Base-by-base conservation (phyloP, 2,797 vertebrate species). In the Argya squamiceps region DNA sequence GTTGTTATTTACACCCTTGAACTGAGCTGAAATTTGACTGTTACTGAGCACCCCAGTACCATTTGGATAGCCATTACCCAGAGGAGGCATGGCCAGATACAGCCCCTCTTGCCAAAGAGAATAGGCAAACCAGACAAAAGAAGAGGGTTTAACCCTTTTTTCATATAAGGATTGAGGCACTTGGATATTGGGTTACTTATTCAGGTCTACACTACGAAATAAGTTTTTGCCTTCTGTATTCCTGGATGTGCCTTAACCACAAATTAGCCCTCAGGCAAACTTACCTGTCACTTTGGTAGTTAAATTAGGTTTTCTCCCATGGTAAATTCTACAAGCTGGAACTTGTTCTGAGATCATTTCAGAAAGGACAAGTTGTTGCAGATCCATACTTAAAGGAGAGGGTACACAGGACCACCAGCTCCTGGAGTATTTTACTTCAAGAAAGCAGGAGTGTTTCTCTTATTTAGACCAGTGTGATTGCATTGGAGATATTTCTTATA, bases 201-300 rank as follows among this genome's bases (percentile, higher is more conserved):
- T 70, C 36, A 88, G 62, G 79, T 87, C 44, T 64, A 5, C 32
- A 41, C 60, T 26, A 82, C 43, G 12, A 94, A 92, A 53, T 84
- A 87, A 84, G 21, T 55, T 88, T 5, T 6, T 85, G 34, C 67
- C 30, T 60, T 80, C 56, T 82, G 50, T 85, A 46, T 73, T 89
- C 15, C 71, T 92, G 16, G 88, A 23, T 76, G 69, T 79, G 63
- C 44, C 37, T 47, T 94, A 86, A 96, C 94, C 94, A 84, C 91
- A 94, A 92, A 79, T 73, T 70, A 79, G 53, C 63, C 91, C 78
- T 90, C 74, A 62, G 88, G 91, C 88, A 88, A 92, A 92, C 74
- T 90, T 95, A 73, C 77, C 84, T 94, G 89, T 92, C 88, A 79
- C 60, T 88, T 41, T 56, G 43, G 62, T 46, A 93, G 70, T 74